A percentile compares a stretch with the other conserved stretches of the same genome.
phyloP scores from a whole-genome alignment of 2,888 invertebrate species.

The Eueremaeus valkanovi region DNA sequence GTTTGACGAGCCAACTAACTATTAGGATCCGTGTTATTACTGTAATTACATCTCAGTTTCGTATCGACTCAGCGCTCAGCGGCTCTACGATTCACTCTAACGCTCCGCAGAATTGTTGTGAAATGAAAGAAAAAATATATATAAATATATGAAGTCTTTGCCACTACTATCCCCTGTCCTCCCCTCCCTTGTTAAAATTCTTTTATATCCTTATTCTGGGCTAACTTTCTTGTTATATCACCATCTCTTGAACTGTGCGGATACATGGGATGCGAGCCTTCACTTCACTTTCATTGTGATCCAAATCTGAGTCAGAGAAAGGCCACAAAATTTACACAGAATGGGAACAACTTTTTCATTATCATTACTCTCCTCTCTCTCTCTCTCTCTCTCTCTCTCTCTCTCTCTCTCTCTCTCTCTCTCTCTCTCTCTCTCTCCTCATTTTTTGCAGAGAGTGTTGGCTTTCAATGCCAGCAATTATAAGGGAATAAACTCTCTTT shows the following conservation, averaged over 20 bases:
- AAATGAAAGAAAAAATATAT: constrained; percentile 4
- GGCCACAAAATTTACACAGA: background rate
- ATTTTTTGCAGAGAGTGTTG: background rate
- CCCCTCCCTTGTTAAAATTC: constrained; percentile 28
- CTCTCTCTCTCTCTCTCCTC: constrained; percentile 17
- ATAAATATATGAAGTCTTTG: constrained; percentile 4
- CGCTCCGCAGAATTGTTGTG: constrained; percentile 25
- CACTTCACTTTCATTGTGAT: constrained; percentile 20
- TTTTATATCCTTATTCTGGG: constrained; percentile 30
- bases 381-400: too few species aligned
- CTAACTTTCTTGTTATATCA: constrained; percentile 22
- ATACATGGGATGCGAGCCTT: background rate
- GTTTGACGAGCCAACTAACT: constrained; percentile 37
- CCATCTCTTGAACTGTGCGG: background rate
- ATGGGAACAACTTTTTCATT: constrained; percentile 24
- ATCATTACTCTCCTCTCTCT: background rate
- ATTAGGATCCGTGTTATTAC: constrained; percentile 32
- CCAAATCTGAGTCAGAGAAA: too few species aligned
- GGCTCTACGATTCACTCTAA: constrained; percentile 14
- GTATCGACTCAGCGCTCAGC: constrained; percentile 6
- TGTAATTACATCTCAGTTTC: constrained; percentile 36
- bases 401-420: constrained; percentile 30
- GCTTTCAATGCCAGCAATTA: constrained; percentile 25
- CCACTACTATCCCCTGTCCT: background rate
- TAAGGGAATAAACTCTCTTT: constrained; percentile 32